Evolutionary conservation across 1,140 invertebrate genomes (phyloP), one percentile per base, ranked within the genome.

Genomic region (Nebria ingens): DNA sequence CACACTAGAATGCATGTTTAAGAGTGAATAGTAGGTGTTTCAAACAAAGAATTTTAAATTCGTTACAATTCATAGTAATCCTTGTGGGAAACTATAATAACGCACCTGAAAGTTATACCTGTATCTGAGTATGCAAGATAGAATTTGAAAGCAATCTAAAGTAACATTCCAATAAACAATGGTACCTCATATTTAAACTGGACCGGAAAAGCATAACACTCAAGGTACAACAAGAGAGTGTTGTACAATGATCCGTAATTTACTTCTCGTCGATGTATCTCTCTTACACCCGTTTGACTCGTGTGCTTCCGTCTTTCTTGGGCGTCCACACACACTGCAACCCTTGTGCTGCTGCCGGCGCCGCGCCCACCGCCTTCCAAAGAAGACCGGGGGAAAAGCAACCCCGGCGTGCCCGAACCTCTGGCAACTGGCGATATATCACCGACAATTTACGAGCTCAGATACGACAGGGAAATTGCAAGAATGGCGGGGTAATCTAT

Each of bases 401-500:
- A 19, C 38, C 52, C 59, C 55, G 58, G 57, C 57, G 58, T 61
- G 60, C 58, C 59, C 62, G 59, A 61, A 63, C 59, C 65, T 63
- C 56, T 62, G 63, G 64, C 65, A 63, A 68, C 63, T 64, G 65
- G 65, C 65, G 65, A 71, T 72, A 71, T 67, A 65, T 73, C 71
- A 72, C 71, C 63, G 51, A 58, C 58, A 68, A 73, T 73, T 73
- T 73, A 73, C 68, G 70, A 66, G 64, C 69, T 65, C 62, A 71
- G 70, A 72, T 72, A 72, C 71, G 71, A 73, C 71, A 73, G 71
- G 68, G 69, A 73, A 72, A 73, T 72, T 73, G 71, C 71, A 73
- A 73, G 71, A 73, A 73, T 73, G 71, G 71, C 65, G 69, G 65
- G 60, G 68, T 68, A 66, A 70, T 70, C 68, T 69, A 70, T 70